Evolutionary conservation across 2,113 vertebrate species (phyloP), one percentile per base, ranked within the genome.

Genomic region (Pedionomus torquatus): DNA sequence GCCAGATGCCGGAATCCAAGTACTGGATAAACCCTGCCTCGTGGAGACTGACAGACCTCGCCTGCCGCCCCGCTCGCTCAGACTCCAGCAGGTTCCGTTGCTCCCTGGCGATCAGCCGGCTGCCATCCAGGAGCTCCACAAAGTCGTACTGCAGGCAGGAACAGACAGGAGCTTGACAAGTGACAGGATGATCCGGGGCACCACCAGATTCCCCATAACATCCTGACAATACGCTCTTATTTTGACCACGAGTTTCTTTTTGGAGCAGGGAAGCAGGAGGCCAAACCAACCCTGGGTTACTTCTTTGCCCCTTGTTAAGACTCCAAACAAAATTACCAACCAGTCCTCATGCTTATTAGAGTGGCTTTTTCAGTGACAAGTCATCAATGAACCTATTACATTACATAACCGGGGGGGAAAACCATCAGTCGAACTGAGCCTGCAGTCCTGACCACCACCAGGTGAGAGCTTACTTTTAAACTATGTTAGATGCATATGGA

Each of bases 1-100:
- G 99, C 99, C 99, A 99, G 97, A 99, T 99, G 25, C 99, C 99
- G 2, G 98, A 98, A 91, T 99, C 99, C 96, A 99, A 97, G 97
- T 99, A 99, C 98, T 99, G 99, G 97, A 99, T 99, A 90, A 99
- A 99, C 58, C 99, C 99, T 3, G 99, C 99, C 91, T 99, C 99
- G 7, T 99, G 99, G 54, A 99, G 97, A 30, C 98, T 98, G 97
- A 99, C 96, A 9, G 98, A 99, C 51, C 99, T 98, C 5, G 99
- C 98, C 94, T 98, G 97, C 25, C 99, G 97, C 24, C 97, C 96
- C 1, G 98, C 98, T 11, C 98, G 87, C 64, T 99, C 99, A 0
- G 97, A 91, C 49, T 99, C 99, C 3, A 98, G 97, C 84, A 98
- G 96, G 88, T 98, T 98, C 54, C 98, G 98, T 84, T 99, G 99